Percentiles rank a stretch among this genome's conserved stretches.
These are phyloP conservation scores for Luehdorfia chinensis DNA, from an alignment of 1,140 invertebrate species.

Conservation along the genomic window DNA sequence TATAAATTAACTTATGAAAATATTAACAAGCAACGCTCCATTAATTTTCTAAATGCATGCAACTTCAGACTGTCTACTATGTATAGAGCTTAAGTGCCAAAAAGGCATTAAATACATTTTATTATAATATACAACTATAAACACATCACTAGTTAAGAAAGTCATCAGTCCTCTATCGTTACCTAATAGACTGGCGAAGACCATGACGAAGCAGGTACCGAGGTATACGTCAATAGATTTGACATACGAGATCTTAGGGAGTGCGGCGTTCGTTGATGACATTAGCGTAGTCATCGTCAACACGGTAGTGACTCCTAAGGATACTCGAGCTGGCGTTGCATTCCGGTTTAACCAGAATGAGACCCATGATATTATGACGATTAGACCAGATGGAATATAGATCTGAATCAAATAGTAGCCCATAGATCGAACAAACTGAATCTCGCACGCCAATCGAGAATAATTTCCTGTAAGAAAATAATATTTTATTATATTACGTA, in stretches of 20 bases:
- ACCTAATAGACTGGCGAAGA: constrained; percentile 95
- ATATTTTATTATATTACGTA: constrained; percentile 8
- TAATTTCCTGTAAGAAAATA: constrained; percentile 91
- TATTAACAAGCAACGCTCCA: too few relatives aligned
- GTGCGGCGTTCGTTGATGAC: constrained; percentile 98
- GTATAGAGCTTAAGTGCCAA: too few relatives aligned
- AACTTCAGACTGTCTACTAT: too few relatives aligned
- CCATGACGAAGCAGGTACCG: constrained; percentile 98
- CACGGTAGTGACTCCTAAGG: constrained; percentile 97
- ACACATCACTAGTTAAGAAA: too few relatives aligned
- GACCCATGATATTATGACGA: constrained; percentile 99
- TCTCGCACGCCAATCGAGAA: constrained; percentile 96
- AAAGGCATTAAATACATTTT: too few relatives aligned
- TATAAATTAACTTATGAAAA: too few relatives aligned
- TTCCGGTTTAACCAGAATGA: constrained; percentile 95
- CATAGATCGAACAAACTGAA: constrained; percentile 98
- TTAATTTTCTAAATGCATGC: too few relatives aligned
- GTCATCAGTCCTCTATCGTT: too few relatives aligned
- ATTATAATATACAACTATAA: too few relatives aligned
- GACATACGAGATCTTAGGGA: constrained; percentile 99
- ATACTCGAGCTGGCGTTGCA: constrained; percentile 96
- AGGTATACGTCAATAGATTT: constrained; percentile 99
- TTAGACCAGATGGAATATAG: constrained; percentile 98
- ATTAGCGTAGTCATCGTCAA: constrained; percentile 99
- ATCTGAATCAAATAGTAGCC: constrained; percentile 99